Conservation (phyloP, 2,888 invertebrate genomes). For the Choreutis nemorana region DNA sequence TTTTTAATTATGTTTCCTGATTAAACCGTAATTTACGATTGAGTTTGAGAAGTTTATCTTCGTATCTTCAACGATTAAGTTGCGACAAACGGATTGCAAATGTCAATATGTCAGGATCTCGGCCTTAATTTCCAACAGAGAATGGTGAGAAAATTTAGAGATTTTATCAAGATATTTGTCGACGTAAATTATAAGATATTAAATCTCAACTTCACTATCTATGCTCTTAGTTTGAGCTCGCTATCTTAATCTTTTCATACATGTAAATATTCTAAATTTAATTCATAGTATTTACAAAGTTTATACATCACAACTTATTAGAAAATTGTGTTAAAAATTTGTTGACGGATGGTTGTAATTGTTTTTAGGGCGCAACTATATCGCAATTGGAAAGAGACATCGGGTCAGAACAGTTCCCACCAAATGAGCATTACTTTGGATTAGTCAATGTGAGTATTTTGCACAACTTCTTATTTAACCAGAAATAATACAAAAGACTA, state of each 20-base stretch:
- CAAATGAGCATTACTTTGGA: constrained; percentile 99
- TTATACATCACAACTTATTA: no score
- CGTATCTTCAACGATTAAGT: constrained; percentile 35
- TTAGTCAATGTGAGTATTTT: constrained; percentile 94
- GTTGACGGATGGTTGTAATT: no score
- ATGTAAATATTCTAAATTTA: constrained; percentile 1
- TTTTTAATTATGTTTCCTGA: constrained; percentile 37
- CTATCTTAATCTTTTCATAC: constrained; percentile 4
- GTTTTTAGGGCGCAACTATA: constrained; percentile 93
- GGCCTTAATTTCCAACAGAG: constrained; percentile 67
- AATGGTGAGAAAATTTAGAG: constrained; percentile 64
- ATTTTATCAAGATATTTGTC: no score
- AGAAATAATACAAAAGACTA: no score
- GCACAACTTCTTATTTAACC: no score
- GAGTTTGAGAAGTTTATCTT: constrained; percentile 12
- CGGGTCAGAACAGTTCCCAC: constrained; percentile 97
- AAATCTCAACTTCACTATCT: no score
- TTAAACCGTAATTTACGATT: constrained; percentile 23
- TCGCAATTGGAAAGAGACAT: constrained; percentile 99
- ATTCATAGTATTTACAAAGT: no score
- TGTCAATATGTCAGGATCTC: constrained; percentile 68
- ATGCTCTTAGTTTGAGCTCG: no score
- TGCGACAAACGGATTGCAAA: constrained; percentile 58
- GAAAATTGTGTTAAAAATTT: no score
- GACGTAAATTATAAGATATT: no score